A percentile compares a stretch with the other conserved stretches of the same genome.
Conservation (phyloP, 2,797 vertebrate species). For the Apogon talboti region DNA sequence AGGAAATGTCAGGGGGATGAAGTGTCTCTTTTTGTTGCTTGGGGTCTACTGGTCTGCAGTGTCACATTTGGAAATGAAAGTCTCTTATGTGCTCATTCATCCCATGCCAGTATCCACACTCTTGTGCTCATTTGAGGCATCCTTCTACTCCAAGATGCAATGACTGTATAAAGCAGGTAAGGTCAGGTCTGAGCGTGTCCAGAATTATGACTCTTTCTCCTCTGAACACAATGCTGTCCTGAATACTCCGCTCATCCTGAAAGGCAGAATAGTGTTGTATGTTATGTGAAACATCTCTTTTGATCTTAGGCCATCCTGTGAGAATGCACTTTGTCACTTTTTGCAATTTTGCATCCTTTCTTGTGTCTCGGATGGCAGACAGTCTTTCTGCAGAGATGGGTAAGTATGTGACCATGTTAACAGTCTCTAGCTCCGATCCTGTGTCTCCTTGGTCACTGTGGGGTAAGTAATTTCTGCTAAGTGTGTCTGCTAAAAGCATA, state of each 20-base stretch:
- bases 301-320: neutral
- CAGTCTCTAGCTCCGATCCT: slow-evolving; percentile 19
- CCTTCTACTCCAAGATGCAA: slow-evolving; percentile 33
- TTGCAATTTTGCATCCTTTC: slow-evolving; percentile 2
- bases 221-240: slow-evolving; percentile 21
- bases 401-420: slow-evolving; percentile 24
- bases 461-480: slow-evolving; percentile 24
- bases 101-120: slow-evolving; percentile 20
- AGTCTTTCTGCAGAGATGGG: slow-evolving; percentile 22
- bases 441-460: neutral
- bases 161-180: slow-evolving; percentile 19
- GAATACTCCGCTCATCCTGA: slow-evolving; percentile 10
- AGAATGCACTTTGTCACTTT: neutral
- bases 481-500: slow-evolving; percentile 22
- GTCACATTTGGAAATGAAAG: neutral
- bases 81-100: slow-evolving; percentile 11
- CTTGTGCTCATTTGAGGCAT: slow-evolving; percentile 1
- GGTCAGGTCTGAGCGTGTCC: neutral
- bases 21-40: neutral
- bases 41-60: slow-evolving; percentile 5
- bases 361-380: neutral
- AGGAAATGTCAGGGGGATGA: neutral
- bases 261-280: neutral
- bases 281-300: neutral
- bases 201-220: slow-evolving; percentile 27